Evolutionary conservation across 2,797 vertebrate genomes (phyloP), one percentile per base, ranked within the genome.

Genomic region (Platalea minor): DNA sequence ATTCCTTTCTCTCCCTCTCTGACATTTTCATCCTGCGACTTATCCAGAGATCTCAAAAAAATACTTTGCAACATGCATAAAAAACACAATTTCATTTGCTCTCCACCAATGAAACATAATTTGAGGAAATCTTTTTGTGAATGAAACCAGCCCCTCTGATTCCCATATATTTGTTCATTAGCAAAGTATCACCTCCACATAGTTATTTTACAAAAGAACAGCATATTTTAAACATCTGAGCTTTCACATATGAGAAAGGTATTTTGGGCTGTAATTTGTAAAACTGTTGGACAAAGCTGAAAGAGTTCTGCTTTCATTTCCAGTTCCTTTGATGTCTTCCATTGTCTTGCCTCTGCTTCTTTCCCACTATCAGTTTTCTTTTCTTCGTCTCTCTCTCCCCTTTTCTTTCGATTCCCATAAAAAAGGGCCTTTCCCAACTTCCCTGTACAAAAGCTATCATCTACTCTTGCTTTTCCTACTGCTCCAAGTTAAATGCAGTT

Each of bases 331-430:
- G 5, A 72, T 61, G 45, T 10, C 17, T 88, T 56, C 64, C 59
- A 10, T 13, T 41, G 25, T 83, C 79, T 75, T 61, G 19, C 8
- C 60, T 82, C 29, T 31, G 20, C n/a, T 45, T 69, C 35, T 64
- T 80, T 37, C 59, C 61, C 43, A 56, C 23, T 18, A 18, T 19
- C 23, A 20, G 11, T 35, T 86, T 67, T 69, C 19, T 41, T 80
- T 53, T 51, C 51, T 21, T 76, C 17, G 21, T 35, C 29, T 33
- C n/a, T 80, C 28, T 11, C 6, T 0, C 28, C 18, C 3, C 0
- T 4, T 65, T 48, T 53, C 67, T 79, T 64, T 24, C 63, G 46
- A 37, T 56, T 73, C 39, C 20, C 31, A 37, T 5, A 7, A 67
- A 61, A 74, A 54, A 29, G 8, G 23, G 21, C 25, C 24, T 82